A percentile compares a stretch with the other conserved stretches of the same genome.
These are phyloP conservation scores for Aplidium turbinatum DNA, from an alignment of 23 tunicate genomes.

Conservation along the genomic window DNA sequence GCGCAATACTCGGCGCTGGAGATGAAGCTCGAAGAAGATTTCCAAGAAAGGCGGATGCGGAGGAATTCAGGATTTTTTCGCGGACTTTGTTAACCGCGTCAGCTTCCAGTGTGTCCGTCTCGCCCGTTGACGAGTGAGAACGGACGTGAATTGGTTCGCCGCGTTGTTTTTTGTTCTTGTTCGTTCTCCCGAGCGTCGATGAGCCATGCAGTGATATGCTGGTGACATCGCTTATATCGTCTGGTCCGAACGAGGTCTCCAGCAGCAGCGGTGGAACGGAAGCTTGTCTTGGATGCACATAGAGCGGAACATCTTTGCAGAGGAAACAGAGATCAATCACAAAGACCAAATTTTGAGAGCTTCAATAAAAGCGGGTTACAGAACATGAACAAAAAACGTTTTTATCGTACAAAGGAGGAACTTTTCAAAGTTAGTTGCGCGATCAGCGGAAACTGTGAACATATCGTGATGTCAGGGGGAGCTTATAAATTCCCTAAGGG, in stretches of 20 bases:
- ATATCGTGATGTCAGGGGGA: too few relatives aligned
- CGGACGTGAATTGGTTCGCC: conserved; percentile 11
- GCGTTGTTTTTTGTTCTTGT: not conserved
- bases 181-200: conserved; percentile 13
- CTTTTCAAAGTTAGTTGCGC: too few relatives aligned
- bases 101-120: conserved; percentile 44
- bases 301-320: conserved; percentile 25
- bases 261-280: conserved; percentile 63
- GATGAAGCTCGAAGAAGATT: conserved; percentile 46
- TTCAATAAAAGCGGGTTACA: too few relatives aligned
- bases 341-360: too few relatives aligned
- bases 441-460: too few relatives aligned
- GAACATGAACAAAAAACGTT: too few relatives aligned
- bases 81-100: conserved; percentile 34
- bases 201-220: conserved; percentile 12
- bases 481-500: too few relatives aligned
- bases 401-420: not conserved
- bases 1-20: conserved; percentile 1
- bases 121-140: conserved; percentile 40
- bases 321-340: not conserved
- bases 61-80: conserved; percentile 55
- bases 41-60: conserved; percentile 47
- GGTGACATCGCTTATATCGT: conserved; percentile 42
- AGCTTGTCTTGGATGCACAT: conserved; percentile 45
- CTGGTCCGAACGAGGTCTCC: conserved; percentile 63